These are phyloP conservation scores for Hesperophylax magnus DNA, from an alignment of 1,140 invertebrate species.

Conservation along the genomic window DNA sequence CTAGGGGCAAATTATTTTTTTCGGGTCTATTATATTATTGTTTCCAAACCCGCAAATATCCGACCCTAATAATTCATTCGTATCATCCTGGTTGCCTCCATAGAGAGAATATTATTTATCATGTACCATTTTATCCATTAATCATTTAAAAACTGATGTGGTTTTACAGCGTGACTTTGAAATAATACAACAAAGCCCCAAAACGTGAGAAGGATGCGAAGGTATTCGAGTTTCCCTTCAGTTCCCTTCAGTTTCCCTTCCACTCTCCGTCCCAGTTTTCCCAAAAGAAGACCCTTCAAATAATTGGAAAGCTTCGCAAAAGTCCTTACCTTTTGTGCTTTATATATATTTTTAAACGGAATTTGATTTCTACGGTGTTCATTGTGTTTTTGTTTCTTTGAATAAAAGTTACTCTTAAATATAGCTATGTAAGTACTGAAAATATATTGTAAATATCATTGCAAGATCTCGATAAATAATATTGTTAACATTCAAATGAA, in stretches of 20 bases:
- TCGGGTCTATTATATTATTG: neutral
- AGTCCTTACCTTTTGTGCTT: constrained; percentile 40
- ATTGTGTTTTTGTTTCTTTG: constrained; percentile 6
- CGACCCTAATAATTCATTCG: neutral
- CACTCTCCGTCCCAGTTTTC: constrained; percentile 35
- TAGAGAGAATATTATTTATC: constrained; percentile 3
- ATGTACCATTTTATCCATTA: constrained; percentile 25
- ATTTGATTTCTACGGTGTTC: constrained; percentile 27
- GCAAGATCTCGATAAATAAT: too few species aligned
- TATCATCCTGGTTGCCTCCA: neutral
- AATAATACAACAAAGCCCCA: constrained; percentile 31
- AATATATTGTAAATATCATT: too few species aligned
- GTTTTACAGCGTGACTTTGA: constrained; percentile 37
- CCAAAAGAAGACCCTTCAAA: constrained; percentile 54
- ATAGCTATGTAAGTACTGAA: too few species aligned
- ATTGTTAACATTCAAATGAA: too few species aligned
- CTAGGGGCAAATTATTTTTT: neutral
- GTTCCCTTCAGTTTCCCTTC: constrained; percentile 45
- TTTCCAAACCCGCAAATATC: neutral
- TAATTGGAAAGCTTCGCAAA: constrained; percentile 57
- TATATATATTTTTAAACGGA: constrained; percentile 13
- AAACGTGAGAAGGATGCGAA: constrained; percentile 29
- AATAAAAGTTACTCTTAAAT: neutral
- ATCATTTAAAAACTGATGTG: constrained; percentile 33
- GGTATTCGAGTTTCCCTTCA: constrained; percentile 40